These are phyloP conservation scores for human DNA, from an alignment of 2,113 vertebrate genomes.

Conservation along the genomic window DNA sequence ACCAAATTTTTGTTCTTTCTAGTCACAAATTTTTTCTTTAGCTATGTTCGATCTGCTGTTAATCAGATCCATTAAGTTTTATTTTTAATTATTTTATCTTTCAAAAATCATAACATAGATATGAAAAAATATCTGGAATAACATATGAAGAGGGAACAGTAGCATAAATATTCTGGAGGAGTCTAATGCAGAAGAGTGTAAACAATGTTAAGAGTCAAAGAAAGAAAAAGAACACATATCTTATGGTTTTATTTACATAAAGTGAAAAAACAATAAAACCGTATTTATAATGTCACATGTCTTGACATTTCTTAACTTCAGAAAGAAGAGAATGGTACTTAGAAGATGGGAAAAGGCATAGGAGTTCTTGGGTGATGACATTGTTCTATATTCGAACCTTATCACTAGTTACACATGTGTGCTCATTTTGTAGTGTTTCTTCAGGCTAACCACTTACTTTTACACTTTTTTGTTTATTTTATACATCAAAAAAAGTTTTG, in stretches of 20 bases:
- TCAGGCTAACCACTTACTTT: background rate
- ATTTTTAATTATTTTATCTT: background rate
- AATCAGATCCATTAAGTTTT: background rate
- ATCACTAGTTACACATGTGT: background rate
- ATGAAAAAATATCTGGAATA: background rate
- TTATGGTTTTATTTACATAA: background rate
- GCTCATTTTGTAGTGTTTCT: background rate
- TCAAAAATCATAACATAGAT: background rate
- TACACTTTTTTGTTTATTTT: background rate
- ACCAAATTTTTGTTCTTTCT: background rate
- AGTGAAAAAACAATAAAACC: background rate
- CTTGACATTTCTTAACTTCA: background rate
- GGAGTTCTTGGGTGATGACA: fast-evolving
- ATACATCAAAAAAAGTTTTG: background rate
- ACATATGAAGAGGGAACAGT: background rate
- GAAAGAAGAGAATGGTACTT: background rate
- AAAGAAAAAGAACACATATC: background rate
- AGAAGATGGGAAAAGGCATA: background rate
- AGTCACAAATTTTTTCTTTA: background rate
- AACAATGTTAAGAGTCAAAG: background rate
- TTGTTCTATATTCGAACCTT: background rate
- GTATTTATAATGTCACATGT: background rate
- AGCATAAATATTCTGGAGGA: background rate
- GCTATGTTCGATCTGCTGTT: background rate
- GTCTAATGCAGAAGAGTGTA: background rate